These are phyloP conservation scores for Syrmaticus mikado DNA, from an alignment of 2,113 vertebrate species.

Conservation along the genomic window DNA sequence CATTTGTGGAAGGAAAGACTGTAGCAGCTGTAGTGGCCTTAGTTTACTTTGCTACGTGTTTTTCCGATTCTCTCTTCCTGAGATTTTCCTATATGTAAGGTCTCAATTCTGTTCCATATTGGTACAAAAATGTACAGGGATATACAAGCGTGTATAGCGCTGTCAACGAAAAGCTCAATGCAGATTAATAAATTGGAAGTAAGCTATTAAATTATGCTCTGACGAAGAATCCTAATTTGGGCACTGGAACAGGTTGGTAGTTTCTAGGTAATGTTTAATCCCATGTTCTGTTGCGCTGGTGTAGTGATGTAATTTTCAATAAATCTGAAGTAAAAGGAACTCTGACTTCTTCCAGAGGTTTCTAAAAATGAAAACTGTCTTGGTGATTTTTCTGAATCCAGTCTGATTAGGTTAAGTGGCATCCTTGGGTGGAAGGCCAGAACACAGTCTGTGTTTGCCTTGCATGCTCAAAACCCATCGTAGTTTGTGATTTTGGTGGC, in stretches of 20 bases:
- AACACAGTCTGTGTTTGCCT: background rate
- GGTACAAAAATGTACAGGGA: background rate
- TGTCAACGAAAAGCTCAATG: background rate
- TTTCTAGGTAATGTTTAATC: background rate
- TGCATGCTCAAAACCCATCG: background rate
- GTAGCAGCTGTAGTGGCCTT: background rate
- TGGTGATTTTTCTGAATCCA: background rate
- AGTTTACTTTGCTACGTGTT: background rate
- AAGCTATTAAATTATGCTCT: background rate
- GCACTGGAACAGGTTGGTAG: background rate
- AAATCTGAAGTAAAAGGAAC: background rate
- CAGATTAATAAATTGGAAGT: background rate
- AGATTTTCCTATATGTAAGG: background rate
- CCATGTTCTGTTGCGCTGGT: background rate
- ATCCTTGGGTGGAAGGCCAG: background rate
- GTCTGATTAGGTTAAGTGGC: background rate
- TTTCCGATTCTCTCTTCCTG: background rate
- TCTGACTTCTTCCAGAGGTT: background rate
- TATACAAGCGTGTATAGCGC: background rate
- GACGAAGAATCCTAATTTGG: background rate
- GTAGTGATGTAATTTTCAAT: background rate
- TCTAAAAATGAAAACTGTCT: background rate
- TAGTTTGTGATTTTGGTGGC: background rate
- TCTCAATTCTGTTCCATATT: background rate
- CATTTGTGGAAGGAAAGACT: background rate